Base-by-base conservation (phyloP, 2,888 invertebrate genomes). In the Sialis fuliginosa region DNA sequence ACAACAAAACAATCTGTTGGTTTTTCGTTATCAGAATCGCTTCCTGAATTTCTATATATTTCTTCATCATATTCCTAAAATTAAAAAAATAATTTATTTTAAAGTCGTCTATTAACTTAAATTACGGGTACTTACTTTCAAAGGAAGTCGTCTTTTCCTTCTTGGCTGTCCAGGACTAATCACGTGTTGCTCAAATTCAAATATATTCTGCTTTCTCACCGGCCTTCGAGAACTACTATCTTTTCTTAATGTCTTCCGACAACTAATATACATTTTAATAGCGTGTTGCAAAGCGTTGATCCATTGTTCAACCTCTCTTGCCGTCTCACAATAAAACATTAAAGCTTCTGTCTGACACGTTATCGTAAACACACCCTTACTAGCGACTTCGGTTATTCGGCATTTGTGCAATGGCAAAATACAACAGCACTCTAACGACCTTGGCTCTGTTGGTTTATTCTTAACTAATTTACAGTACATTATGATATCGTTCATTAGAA, bases 341-440 rank as follows among this genome's bases (percentile, higher is more conserved):
- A 77, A 62, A 31, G 67, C 70, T 53, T 76, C 73, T 33, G 69
- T 67, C 50, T 75, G 69, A 52, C 79, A 79, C 1, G 66, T 66
- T 5, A 81, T 63, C 57, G 72, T 73, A 52, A 80, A 76, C 51
- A 75, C 69, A 1, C 76, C 76, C 50, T 70, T 69, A 48, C 71
- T 71, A 7, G 65, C 52, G 52, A 79, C 68, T 49, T 77, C 70
- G 37, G 69, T 69, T 2, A 83, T 70, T 51, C 67, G 71, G 58
- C 81, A 82, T 58, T 82, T 81, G 49, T 76, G 76, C 6, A 85
- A 62, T 0, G 84, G 83, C 48, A 82, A 68, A 40, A 81, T 74
- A 57, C 77, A 76, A 50, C 74, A 73, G 53, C 81, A 78, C 54
- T 73, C 72, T 6, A 81, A 57, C 0, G 76, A 74, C 55, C 74